Evolutionary conservation across 2,888 invertebrate species (phyloP).

Genomic region (Andrena camellia): DNA sequence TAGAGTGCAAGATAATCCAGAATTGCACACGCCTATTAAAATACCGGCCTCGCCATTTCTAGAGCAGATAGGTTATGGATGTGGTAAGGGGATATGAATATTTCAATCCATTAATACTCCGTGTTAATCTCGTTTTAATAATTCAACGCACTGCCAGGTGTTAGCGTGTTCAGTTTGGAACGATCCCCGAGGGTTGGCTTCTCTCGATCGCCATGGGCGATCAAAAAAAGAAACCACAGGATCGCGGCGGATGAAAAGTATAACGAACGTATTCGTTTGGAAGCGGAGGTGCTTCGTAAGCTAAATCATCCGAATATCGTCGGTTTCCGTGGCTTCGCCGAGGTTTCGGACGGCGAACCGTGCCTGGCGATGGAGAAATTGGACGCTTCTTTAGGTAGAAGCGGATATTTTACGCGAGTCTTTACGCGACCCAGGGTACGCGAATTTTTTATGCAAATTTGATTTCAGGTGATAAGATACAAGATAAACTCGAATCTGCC

Average conservation of each 20-base stretch:
- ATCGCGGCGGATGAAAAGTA: constrained; percentile 82
- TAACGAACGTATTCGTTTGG: constrained; percentile 88
- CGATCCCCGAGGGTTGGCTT: constrained; percentile 90
- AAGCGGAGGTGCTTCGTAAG: constrained; percentile 90
- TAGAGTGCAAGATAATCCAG: constrained; percentile 71
- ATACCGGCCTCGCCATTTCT: constrained; percentile 92
- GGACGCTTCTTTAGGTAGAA: constrained; percentile 88
- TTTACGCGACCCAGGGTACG: not conserved
- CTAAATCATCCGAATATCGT: constrained; percentile 94
- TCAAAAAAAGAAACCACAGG: constrained; percentile 90
- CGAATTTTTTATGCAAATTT: not conserved
- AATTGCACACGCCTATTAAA: constrained; percentile 79
- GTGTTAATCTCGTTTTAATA: constrained; percentile 22
- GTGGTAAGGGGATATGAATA: constrained; percentile 86
- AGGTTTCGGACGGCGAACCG: constrained; percentile 86
- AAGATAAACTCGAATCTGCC: constrained; percentile 87
- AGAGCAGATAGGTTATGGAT: constrained; percentile 91
- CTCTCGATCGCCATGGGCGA: constrained; percentile 93
- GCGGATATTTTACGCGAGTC: not conserved
- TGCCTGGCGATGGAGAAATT: constrained; percentile 93
- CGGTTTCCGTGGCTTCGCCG: constrained; percentile 89
- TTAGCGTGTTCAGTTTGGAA: constrained; percentile 91
- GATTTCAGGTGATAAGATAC: constrained; percentile 88
- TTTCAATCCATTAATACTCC: not conserved
- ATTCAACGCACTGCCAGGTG: constrained; percentile 86